Evolutionary conservation across 92 coral and sea anemone species (phyloP).

Genomic region (Palythoa grandis): DNA sequence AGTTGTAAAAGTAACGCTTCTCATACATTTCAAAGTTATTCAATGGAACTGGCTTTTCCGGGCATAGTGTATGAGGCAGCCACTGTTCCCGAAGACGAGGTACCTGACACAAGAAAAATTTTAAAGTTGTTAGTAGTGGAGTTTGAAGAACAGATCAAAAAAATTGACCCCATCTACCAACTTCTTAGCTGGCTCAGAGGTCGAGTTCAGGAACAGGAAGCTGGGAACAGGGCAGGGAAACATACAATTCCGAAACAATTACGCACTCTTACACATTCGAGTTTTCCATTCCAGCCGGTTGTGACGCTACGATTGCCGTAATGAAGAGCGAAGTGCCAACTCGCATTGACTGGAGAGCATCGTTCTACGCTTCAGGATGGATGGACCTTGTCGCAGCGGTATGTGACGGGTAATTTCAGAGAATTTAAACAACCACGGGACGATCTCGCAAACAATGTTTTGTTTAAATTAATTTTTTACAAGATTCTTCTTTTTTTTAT

Average conservation of each 20-base stretch:
- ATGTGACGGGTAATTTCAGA: too few relatives aligned
- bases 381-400: background rate
- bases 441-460: too few relatives aligned
- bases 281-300: too few relatives aligned
- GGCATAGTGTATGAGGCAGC: too few relatives aligned
- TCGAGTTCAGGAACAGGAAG: background rate
- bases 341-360: slow-evolving; percentile 17
- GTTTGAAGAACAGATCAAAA: slow-evolving; percentile 3
- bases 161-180: background rate
- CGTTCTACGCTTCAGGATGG: slow-evolving; percentile 1
- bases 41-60: too few relatives aligned
- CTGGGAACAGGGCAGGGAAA: slow-evolving; percentile 12
- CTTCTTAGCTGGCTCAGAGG: slow-evolving; percentile 16
- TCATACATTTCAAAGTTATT: too few relatives aligned
- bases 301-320: background rate
- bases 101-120: background rate
- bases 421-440: too few relatives aligned
- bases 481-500: too few relatives aligned
- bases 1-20: too few relatives aligned
- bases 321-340: slow-evolving; percentile 5
- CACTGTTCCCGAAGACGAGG: background rate
- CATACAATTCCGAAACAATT: slow-evolving; percentile 9
- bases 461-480: too few relatives aligned
- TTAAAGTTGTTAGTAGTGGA: background rate
- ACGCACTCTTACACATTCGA: background rate